These are phyloP conservation scores for Cyrtodaria siliqua DNA, from an alignment of 2,888 invertebrate genomes.

Conservation along the genomic window DNA sequence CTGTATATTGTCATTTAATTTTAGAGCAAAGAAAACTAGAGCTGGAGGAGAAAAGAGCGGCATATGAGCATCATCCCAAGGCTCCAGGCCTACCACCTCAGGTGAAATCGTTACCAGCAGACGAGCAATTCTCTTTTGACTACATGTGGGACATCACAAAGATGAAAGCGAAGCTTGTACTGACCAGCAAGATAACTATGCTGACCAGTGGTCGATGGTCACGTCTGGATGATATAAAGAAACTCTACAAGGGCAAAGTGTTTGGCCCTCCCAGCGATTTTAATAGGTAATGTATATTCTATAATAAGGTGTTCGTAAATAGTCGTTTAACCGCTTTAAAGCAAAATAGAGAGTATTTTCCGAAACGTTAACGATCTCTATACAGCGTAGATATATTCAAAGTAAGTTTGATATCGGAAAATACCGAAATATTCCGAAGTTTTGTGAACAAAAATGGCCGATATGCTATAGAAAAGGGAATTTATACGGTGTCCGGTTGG, in stretches of 20 bases:
- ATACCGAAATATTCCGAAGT: too few relatives aligned
- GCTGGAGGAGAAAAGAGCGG: slow-evolving; percentile 77
- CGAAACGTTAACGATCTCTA: too few relatives aligned
- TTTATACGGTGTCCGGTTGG: too few relatives aligned
- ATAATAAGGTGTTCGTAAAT: too few relatives aligned
- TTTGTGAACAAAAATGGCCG: too few relatives aligned
- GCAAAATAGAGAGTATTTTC: too few relatives aligned
- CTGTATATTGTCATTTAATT: too few relatives aligned
- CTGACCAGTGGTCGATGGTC: slow-evolving; percentile 78
- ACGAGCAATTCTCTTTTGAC: slow-evolving; percentile 43
- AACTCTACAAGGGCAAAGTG: slow-evolving; percentile 73
- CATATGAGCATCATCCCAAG: slow-evolving; percentile 50
- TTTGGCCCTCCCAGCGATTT: slow-evolving; percentile 51
- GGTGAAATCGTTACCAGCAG: slow-evolving; percentile 35
- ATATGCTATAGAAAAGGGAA: too few relatives aligned
- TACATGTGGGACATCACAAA: slow-evolving; percentile 45
- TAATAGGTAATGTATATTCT: slow-evolving; percentile 23
- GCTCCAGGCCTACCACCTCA: slow-evolving; percentile 47
- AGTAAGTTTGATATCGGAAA: too few relatives aligned
- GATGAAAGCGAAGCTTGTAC: slow-evolving; percentile 15
- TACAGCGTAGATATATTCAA: too few relatives aligned
- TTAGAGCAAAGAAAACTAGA: slow-evolving; percentile 81
- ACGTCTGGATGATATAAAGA: slow-evolving; percentile 79
- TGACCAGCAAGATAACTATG: slow-evolving; percentile 52
- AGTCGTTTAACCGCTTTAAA: too few relatives aligned